These are phyloP conservation scores for Cacatua alba DNA, from an alignment of 2,113 vertebrate species.

Conservation along the genomic window DNA sequence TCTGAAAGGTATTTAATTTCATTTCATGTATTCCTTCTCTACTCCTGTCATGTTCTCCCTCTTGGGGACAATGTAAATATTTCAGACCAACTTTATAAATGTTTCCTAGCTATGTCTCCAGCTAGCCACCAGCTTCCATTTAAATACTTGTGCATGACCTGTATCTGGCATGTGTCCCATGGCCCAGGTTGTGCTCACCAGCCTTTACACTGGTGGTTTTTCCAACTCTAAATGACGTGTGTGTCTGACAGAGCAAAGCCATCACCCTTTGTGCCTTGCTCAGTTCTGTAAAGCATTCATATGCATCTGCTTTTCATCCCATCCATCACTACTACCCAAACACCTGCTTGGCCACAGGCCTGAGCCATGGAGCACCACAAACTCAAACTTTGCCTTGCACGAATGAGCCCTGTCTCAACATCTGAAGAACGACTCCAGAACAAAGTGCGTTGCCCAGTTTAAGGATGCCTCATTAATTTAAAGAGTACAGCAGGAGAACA, in stretches of 20 bases:
- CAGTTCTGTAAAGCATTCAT: rapidly evolving
- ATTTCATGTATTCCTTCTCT: conserved; percentile 18
- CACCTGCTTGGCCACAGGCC: neutral
- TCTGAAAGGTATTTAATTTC: neutral
- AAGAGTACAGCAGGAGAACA: neutral
- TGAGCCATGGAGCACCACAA: rapidly evolving
- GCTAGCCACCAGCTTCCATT: neutral
- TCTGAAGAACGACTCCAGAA: neutral
- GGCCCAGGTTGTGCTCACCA: neutral
- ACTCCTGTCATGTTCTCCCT: neutral
- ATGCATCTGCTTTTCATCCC: neutral
- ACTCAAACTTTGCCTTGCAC: rapidly evolving
- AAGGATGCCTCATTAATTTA: neutral
- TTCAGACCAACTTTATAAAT: neutral
- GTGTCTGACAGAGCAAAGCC: neutral
- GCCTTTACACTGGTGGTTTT: neutral
- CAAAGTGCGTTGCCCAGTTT: neutral
- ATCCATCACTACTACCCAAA: neutral
- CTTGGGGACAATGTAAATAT: neutral
- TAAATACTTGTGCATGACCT: rapidly evolving
- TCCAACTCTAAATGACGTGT: neutral
- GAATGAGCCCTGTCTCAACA: neutral
- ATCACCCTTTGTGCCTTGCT: neutral
- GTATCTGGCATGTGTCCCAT: neutral
- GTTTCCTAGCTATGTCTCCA: neutral